These are phyloP conservation scores for Xylota segnis DNA, from an alignment of 2,888 invertebrate genomes.

Conservation along the genomic window DNA sequence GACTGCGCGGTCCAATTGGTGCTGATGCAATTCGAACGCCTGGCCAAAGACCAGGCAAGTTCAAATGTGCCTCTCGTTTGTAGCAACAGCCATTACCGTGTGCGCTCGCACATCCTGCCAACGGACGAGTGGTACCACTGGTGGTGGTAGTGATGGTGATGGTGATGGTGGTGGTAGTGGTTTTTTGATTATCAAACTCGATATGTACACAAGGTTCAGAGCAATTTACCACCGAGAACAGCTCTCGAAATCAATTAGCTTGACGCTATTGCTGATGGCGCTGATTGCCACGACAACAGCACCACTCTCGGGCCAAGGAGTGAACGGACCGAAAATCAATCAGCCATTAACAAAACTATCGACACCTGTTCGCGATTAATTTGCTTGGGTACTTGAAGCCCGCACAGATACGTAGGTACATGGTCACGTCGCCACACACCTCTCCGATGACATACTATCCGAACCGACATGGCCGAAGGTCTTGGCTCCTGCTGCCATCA, in stretches of 20 bases:
- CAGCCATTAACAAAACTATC: constrained; percentile 78
- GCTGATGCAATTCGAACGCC: constrained; percentile 24
- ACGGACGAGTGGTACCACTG: neutral
- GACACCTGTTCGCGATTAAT: constrained; percentile 79
- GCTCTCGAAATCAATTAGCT: constrained; percentile 72
- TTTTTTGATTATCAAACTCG: constrained; percentile 51
- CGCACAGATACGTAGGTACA: constrained; percentile 37
- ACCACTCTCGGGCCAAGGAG: constrained; percentile 28
- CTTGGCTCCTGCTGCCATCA: constrained; percentile 25
- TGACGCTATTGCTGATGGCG: constrained; percentile 72
- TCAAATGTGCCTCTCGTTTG: constrained; percentile 52
- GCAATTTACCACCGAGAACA: constrained; percentile 60
- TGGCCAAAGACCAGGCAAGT: constrained; percentile 5
- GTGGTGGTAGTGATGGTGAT: constrained; percentile 5
- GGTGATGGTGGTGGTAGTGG: constrained; percentile 3
- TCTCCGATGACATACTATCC: constrained; percentile 37
- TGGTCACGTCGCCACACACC: constrained; percentile 40
- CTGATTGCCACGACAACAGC: constrained; percentile 60
- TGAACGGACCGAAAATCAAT: constrained; percentile 71
- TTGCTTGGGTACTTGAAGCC: constrained; percentile 61
- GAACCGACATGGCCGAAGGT: constrained; percentile 11
- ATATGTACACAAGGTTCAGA: constrained; percentile 38
- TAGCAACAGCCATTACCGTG: constrained; percentile 19
- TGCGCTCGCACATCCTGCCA: constrained; percentile 25
- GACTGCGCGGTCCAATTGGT: constrained; percentile 55